phyloP scores from a whole-genome alignment of 2,797 vertebrate species.

The Chelon labrosus region DNA sequence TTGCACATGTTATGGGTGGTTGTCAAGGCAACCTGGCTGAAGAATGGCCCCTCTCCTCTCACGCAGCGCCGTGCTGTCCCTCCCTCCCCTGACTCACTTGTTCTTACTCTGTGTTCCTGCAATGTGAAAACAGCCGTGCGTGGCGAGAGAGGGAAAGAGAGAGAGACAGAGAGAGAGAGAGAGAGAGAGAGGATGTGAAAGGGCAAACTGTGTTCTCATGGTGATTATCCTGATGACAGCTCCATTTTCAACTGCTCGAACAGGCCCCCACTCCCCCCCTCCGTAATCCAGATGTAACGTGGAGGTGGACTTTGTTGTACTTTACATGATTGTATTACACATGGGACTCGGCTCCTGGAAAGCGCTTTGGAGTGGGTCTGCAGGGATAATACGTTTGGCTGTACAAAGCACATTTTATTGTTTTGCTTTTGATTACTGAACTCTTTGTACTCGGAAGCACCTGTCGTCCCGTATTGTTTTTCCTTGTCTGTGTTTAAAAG shows the following conservation, averaged over 20 bases:
- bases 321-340: slow-evolving; percentile 43
- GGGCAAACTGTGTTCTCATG: slow-evolving; percentile 48
- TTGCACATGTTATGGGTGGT: slow-evolving; percentile 80
- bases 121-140: slow-evolving; percentile 44
- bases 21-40: slow-evolving; percentile 81
- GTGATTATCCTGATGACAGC: slow-evolving; percentile 48
- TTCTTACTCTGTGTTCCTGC: slow-evolving; percentile 37
- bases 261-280: slow-evolving; percentile 31
- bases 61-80: slow-evolving; percentile 31
- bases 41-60: slow-evolving; percentile 64
- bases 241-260: slow-evolving; percentile 35
- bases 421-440: slow-evolving; percentile 10
- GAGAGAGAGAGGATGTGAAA: slow-evolving; percentile 38
- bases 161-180: slow-evolving; percentile 2
- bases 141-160: slow-evolving; percentile 12
- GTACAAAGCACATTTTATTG: slow-evolving; percentile 5
- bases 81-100: slow-evolving; percentile 58
- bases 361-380: slow-evolving; percentile 17
- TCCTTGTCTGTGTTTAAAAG: not conserved
- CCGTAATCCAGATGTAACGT: slow-evolving; percentile 53
- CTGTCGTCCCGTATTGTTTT: slow-evolving; percentile 9
- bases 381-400: slow-evolving; percentile 24
- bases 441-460: slow-evolving; percentile 16
- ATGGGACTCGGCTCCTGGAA: slow-evolving; percentile 23
- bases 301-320: slow-evolving; percentile 19